Evolutionary conservation across 2,797 vertebrate genomes (phyloP).

Genomic region (Pangasius larnaudii): DNA sequence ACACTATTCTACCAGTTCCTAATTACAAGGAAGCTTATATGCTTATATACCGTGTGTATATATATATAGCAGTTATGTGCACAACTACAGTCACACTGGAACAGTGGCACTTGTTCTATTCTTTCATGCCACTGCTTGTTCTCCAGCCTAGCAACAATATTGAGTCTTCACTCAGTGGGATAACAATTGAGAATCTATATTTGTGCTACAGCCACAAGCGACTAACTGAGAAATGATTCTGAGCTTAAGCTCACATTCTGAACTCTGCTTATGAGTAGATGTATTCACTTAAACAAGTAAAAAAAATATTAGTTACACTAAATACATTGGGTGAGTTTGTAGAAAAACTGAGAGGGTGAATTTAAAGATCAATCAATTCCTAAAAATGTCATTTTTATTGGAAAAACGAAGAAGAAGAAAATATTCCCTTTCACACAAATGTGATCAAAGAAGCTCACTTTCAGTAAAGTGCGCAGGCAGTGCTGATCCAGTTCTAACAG

Average conservation of each 20-base stretch:
- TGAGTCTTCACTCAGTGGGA: background rate
- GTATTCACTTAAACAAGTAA: background rate
- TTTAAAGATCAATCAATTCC: background rate
- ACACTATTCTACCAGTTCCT: slow-evolving; percentile 7
- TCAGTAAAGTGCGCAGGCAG: background rate
- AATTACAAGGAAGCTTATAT: background rate
- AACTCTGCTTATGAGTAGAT: background rate
- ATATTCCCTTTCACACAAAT: background rate
- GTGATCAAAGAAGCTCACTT: background rate
- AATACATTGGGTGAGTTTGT: background rate
- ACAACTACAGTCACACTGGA: background rate
- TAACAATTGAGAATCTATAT: slow-evolving; percentile 5
- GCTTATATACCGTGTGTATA: background rate
- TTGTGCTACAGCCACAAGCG: background rate
- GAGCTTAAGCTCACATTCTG: background rate
- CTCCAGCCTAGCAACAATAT: background rate
- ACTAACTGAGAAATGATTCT: background rate
- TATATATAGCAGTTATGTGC: background rate
- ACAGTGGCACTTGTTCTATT: background rate
- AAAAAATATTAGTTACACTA: background rate
- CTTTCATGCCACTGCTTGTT: background rate
- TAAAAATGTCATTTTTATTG: background rate
- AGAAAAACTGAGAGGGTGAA: background rate
- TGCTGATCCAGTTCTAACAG: background rate
- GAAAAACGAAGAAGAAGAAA: background rate